A percentile compares a stretch with the other conserved stretches of the same genome.
Evolutionary conservation across 2,888 invertebrate genomes (phyloP).

Genomic region (Pristionchus mayeri): DNA sequence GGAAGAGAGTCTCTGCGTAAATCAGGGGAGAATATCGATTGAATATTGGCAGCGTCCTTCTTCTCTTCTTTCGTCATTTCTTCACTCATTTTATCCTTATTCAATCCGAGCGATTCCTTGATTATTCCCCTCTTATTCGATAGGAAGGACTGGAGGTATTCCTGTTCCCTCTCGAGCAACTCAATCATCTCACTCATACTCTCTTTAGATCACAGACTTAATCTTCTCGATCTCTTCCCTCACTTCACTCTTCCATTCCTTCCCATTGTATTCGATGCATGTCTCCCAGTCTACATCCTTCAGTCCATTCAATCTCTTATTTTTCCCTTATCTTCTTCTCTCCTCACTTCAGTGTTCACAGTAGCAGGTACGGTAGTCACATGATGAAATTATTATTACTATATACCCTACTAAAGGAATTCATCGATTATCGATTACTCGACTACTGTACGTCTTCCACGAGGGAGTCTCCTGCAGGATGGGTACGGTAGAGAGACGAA

Average conservation of each 20-base stretch:
- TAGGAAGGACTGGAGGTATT: not conserved
- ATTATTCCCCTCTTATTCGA: not conserved
- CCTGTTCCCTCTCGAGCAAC: not conserved
- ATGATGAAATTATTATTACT: not conserved
- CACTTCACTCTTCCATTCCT: conserved; percentile 39
- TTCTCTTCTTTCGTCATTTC: not conserved
- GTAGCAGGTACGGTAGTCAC: not conserved
- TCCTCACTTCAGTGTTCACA: conserved; percentile 6
- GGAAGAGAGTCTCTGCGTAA: no score
- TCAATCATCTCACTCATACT: no score
- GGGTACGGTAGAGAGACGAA: conserved; percentile 32
- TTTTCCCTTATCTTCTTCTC: not conserved
- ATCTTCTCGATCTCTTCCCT: not conserved
- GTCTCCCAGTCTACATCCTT: conserved; percentile 32
- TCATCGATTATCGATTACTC: not conserved
- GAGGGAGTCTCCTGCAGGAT: conserved; percentile 11
- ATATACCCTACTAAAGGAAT: conserved; percentile 15
- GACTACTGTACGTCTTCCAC: conserved; percentile 35
- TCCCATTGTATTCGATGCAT: conserved; percentile 43
- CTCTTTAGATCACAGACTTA: not conserved
- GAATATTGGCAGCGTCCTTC: not conserved
- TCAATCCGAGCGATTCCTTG: not conserved
- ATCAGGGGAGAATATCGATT: no score
- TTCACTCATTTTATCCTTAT: not conserved
- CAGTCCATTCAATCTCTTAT: conserved; percentile 26